Percentiles rank a stretch among this genome's conserved stretches.
These are phyloP conservation scores for Phenganax stokvisi DNA, from an alignment of 92 coral and sea anemone species.

Conservation along the genomic window DNA sequence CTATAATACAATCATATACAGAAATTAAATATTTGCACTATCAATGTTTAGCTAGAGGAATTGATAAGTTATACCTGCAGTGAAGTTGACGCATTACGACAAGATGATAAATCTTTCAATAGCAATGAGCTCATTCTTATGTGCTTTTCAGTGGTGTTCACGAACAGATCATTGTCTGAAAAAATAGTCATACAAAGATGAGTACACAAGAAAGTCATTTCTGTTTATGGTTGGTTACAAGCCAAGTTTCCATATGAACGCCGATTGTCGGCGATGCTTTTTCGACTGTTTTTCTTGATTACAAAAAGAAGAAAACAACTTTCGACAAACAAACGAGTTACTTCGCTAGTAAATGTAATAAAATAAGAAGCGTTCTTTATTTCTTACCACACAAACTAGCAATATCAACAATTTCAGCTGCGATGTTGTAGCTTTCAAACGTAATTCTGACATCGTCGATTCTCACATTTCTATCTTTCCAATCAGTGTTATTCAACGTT, in stretches of 20 bases:
- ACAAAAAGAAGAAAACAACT: no score
- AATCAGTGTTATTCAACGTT: neutral
- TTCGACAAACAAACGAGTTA: no score
- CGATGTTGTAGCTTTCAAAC: neutral
- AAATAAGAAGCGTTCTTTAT: neutral
- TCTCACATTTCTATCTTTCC: neutral
- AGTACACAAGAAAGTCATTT: neutral
- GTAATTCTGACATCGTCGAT: neutral
- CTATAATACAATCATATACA: no score
- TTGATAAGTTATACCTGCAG: neutral
- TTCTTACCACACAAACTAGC: constrained; percentile 18
- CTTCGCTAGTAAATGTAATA: no score
- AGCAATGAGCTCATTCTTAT: constrained; percentile 21
- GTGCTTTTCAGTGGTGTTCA: neutral
- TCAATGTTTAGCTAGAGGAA: neutral
- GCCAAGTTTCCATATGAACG: neutral
- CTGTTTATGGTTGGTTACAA: no score
- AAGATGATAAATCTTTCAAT: neutral
- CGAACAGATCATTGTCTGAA: constrained; percentile 5
- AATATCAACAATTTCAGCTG: neutral
- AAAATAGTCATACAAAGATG: neutral
- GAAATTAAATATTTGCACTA: no score
- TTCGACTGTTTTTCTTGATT: no score
- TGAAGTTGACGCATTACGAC: neutral
- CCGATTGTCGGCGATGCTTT: neutral